A percentile compares a stretch with the other conserved stretches of the same genome.
These are phyloP conservation scores for Athene noctua DNA, from an alignment of 2,113 vertebrate species.

Conservation along the genomic window DNA sequence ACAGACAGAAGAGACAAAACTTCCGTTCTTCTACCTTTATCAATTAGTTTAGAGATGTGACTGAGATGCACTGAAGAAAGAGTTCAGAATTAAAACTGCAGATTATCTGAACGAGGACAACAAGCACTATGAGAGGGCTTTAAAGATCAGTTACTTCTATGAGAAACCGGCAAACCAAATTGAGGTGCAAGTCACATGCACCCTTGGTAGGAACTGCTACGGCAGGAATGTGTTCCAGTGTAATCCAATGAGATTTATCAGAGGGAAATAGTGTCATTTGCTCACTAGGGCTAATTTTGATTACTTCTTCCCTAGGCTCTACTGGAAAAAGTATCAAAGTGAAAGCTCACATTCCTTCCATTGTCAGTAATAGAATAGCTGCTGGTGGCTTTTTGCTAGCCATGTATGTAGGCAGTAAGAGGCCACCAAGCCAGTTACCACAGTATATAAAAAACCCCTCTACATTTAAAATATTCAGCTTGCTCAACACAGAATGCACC, in stretches of 20 bases:
- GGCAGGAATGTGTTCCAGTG: background rate
- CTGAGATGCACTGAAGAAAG: background rate
- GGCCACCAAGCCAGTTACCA: constrained; percentile 5
- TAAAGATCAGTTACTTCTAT: background rate
- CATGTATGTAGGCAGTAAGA: background rate
- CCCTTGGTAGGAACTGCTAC: background rate
- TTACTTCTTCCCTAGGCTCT: constrained; percentile 15
- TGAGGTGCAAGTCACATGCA: background rate
- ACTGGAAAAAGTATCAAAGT: constrained; percentile 17
- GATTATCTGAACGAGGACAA: background rate
- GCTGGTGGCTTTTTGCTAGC: constrained; percentile 16
- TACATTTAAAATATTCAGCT: constrained; percentile 71
- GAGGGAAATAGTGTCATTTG: background rate
- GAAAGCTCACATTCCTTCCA: constrained; percentile 15
- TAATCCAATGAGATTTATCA: constrained; percentile 11
- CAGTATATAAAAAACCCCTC: constrained; percentile 24
- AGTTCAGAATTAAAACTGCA: background rate
- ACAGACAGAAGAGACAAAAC: background rate
- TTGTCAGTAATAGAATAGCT: background rate
- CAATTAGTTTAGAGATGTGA: background rate
- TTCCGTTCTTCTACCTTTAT: background rate
- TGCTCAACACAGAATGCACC: constrained; percentile 64
- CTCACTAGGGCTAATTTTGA: constrained; percentile 26
- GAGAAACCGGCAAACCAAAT: background rate
- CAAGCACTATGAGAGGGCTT: background rate